Percentiles rank a stretch among this genome's conserved stretches.
Evolutionary conservation across 2,888 invertebrate species (phyloP).

Genomic region (Hylaea fasciaria): DNA sequence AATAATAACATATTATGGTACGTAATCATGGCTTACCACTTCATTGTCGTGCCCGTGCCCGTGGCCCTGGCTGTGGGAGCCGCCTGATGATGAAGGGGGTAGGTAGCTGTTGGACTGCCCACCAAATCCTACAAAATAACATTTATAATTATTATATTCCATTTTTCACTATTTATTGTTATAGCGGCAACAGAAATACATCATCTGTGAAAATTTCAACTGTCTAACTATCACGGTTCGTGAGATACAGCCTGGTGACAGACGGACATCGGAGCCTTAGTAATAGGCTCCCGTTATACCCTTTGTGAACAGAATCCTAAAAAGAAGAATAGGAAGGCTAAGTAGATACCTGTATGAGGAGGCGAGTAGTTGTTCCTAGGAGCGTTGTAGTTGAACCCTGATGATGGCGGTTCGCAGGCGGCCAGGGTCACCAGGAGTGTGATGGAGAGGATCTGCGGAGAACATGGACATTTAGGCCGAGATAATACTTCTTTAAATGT

Average conservation of each 20-base stretch:
- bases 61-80: conserved; percentile 45
- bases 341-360: conserved; percentile 63
- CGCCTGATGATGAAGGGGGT: conserved; percentile 49
- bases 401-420: conserved; percentile 67
- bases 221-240: too few relatives aligned
- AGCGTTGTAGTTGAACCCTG: conserved; percentile 66
- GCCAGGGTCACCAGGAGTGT: conserved; percentile 55
- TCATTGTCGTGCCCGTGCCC: conserved; percentile 74
- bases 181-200: too few relatives aligned
- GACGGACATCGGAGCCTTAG: too few relatives aligned
- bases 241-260: too few relatives aligned
- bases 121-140: conserved; percentile 45
- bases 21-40: conserved; percentile 61
- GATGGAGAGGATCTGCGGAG: conserved; percentile 56
- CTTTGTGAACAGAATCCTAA: too few relatives aligned
- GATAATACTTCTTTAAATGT: too few relatives aligned
- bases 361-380: conserved; percentile 61
- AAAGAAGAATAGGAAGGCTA: too few relatives aligned
- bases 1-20: too few relatives aligned
- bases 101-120: conserved; percentile 50
- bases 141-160: neutral
- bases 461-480: neutral
- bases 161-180: too few relatives aligned
- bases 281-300: too few relatives aligned
- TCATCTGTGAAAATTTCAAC: too few relatives aligned